Conservation (phyloP, 2,113 vertebrate genomes). For the Menura novaehollandiae region DNA sequence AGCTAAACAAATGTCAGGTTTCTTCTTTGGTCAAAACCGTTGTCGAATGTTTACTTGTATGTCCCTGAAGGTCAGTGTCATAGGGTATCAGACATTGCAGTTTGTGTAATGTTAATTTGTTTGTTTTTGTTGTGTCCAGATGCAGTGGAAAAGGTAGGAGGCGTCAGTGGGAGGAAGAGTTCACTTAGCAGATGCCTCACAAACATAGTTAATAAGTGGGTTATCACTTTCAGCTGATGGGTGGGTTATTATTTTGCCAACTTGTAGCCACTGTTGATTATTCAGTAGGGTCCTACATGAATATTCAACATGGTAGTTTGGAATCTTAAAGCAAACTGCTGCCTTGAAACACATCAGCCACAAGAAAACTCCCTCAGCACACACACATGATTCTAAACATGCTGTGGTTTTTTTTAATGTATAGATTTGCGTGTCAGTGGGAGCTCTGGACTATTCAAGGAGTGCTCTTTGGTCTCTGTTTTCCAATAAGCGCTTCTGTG, state of each 20-base stretch:
- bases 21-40: background rate
- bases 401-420: fast-evolving
- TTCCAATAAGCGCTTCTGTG: background rate
- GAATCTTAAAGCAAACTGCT: background rate
- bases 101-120: background rate
- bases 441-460: background rate
- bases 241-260: background rate
- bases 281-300: background rate
- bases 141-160: background rate
- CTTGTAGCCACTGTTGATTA: background rate
- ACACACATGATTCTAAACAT: background rate
- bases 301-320: background rate
- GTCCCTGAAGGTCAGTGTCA: background rate
- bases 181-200: background rate
- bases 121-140: background rate
- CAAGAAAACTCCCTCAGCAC: background rate
- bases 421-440: background rate
- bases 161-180: background rate
- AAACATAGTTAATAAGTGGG: background rate
- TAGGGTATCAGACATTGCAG: background rate
- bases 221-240: background rate
- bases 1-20: background rate
- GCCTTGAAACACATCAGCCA: background rate
- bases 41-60: background rate
- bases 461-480: background rate